These are phyloP conservation scores for Hybos culiciformis DNA, from an alignment of 2,888 invertebrate genomes.

Conservation along the genomic window DNA sequence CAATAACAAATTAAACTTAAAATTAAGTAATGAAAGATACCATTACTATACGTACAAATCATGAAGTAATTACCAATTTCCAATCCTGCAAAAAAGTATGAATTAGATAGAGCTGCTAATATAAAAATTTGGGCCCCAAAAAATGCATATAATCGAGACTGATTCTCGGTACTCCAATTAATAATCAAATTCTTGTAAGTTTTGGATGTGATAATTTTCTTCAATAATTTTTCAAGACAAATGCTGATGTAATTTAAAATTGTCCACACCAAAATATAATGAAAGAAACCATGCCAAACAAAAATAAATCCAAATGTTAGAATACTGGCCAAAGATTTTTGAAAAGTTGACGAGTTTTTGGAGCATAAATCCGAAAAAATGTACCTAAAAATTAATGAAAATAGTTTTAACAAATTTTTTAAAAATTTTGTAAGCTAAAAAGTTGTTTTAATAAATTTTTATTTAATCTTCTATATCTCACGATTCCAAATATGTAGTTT, in stretches of 20 bases:
- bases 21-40: conserved; percentile 26
- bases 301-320: conserved; percentile 70
- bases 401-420: too few relatives aligned
- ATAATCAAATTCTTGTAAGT: conserved; percentile 37
- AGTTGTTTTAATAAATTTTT: too few relatives aligned
- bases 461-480: too few relatives aligned
- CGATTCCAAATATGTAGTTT: too few relatives aligned
- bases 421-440: too few relatives aligned
- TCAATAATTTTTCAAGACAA: conserved; percentile 51
- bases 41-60: conserved; percentile 38
- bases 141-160: conserved; percentile 51
- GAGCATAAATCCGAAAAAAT: conserved; percentile 59
- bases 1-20: conserved; percentile 31
- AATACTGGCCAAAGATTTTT: conserved; percentile 42
- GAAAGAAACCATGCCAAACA: conserved; percentile 78
- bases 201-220: conserved; percentile 36
- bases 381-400: conserved; percentile 46
- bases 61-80: conserved; percentile 61
- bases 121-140: conserved; percentile 60
- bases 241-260: conserved; percentile 71
- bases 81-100: conserved; percentile 70
- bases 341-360: conserved; percentile 28
- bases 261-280: conserved; percentile 74
- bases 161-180: conserved; percentile 35
- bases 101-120: conserved; percentile 71